These are phyloP conservation scores for Zygothrica quintamaculata DNA, from an alignment of 2,888 invertebrate species.

Conservation along the genomic window DNA sequence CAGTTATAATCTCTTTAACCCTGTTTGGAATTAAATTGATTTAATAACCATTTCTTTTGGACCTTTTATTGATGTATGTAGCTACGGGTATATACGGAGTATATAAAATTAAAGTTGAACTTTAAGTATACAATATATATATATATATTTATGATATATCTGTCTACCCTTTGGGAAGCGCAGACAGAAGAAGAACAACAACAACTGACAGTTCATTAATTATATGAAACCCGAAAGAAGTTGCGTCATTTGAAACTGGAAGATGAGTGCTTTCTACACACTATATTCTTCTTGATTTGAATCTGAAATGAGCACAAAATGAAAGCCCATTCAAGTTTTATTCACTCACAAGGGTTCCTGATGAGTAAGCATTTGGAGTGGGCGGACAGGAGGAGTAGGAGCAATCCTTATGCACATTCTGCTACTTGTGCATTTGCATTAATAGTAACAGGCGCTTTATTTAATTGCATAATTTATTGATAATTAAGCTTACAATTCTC, in stretches of 20 bases:
- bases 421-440: conserved; percentile 40
- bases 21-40: too few relatives aligned
- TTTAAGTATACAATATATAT: neutral
- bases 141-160: neutral
- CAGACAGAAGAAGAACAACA: conserved; percentile 1
- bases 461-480: conserved; percentile 78
- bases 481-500: conserved; percentile 63
- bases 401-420: conserved; percentile 37
- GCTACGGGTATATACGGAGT: too few relatives aligned
- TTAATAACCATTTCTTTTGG: too few relatives aligned
- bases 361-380: conserved; percentile 1
- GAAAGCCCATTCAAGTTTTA: conserved; percentile 39
- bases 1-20: too few relatives aligned
- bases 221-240: conserved; percentile 45
- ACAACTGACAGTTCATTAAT: conserved; percentile 57
- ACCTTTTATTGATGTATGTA: too few relatives aligned
- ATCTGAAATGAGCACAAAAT: conserved; percentile 37
- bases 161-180: neutral
- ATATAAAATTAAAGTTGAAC: neutral
- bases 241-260: conserved; percentile 51
- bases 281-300: conserved; percentile 8
- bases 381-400: conserved; percentile 1
- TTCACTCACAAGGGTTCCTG: too few relatives aligned
- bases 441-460: conserved; percentile 28
- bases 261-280: conserved; percentile 13